Evolutionary conservation across 2,888 invertebrate genomes (phyloP).

Genomic region (Pyrochroa serraticornis): DNA sequence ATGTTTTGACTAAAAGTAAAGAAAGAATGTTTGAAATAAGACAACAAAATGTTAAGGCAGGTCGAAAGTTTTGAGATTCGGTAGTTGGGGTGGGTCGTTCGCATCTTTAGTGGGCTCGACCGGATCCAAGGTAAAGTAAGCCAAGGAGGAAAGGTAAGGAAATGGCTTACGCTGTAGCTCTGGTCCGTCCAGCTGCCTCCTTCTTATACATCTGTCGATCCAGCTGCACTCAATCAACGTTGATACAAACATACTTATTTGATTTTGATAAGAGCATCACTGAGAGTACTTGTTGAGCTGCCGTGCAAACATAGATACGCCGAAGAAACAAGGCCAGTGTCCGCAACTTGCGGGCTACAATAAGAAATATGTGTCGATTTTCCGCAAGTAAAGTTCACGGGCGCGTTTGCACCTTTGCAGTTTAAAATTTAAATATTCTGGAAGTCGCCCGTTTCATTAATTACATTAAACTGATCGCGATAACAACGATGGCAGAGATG

Average conservation of each 20-base stretch:
- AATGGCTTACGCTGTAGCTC: constrained; percentile 39
- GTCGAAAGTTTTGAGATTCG: constrained; percentile 15
- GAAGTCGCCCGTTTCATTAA: constrained; percentile 12
- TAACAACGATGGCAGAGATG: too few relatives aligned
- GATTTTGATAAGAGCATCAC: constrained; percentile 35
- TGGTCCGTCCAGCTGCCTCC: constrained; percentile 49
- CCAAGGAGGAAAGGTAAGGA: constrained; percentile 42
- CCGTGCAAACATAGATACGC: constrained; percentile 22
- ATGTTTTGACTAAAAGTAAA: too few relatives aligned
- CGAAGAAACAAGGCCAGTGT: constrained; percentile 9
- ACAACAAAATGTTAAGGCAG: too few relatives aligned
- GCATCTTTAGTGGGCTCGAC: constrained; percentile 28
- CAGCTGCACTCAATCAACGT: constrained; percentile 53
- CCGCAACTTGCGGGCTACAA: constrained; percentile 1
- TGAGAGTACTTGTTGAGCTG: constrained; percentile 26
- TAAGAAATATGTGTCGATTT: too few relatives aligned
- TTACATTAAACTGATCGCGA: neutral
- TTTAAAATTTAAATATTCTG: constrained; percentile 2
- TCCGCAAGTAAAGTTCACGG: neutral
- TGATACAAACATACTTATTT: constrained; percentile 41
- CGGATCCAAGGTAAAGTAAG: constrained; percentile 37
- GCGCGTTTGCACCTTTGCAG: constrained; percentile 1
- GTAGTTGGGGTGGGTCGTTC: constrained; percentile 9
- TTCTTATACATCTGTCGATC: constrained; percentile 49
- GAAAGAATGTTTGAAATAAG: too few relatives aligned